Conservation (phyloP, 2,888 invertebrate genomes). For the Halictus quadricinctus region DNA sequence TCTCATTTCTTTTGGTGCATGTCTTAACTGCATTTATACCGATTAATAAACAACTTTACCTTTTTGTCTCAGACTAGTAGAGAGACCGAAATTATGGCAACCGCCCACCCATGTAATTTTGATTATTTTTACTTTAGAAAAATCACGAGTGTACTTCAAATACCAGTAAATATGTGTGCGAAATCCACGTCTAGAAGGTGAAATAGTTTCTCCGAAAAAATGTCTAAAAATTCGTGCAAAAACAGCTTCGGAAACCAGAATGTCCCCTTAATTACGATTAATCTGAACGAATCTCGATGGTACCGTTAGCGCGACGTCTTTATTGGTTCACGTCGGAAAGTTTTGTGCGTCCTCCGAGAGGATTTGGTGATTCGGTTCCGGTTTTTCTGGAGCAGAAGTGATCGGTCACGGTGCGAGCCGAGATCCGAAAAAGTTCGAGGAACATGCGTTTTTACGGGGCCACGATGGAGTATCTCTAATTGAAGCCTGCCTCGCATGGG, state of each 20-base stretch:
- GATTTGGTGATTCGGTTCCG: conserved; percentile 20
- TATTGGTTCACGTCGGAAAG: conserved; percentile 10
- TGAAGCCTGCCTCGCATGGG: conserved; percentile 24
- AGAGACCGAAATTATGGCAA: no score
- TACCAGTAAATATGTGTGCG: no score
- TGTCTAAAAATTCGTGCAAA: neutral
- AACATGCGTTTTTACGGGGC: conserved; percentile 15
- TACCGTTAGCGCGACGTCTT: conserved; percentile 22
- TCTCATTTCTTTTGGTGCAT: no score
- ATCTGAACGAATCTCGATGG: neutral
- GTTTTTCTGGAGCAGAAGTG: conserved; percentile 17
- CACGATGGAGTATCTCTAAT: conserved; percentile 12
- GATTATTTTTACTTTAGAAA: neutral
- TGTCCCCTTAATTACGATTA: neutral
- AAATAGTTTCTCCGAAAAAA: neutral
- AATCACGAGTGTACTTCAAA: neutral
- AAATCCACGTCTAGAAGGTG: neutral
- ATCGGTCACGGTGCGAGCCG: conserved; percentile 1
- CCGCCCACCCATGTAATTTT: neutral
- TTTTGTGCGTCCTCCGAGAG: conserved; percentile 1
- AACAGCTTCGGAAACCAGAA: neutral
- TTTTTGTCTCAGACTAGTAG: no score
- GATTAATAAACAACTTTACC: no score
- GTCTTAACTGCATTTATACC: no score
- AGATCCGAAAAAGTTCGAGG: conserved; percentile 3